Conservation (phyloP, 2,888 invertebrate species). For the Synanthedon formicaeformis region DNA sequence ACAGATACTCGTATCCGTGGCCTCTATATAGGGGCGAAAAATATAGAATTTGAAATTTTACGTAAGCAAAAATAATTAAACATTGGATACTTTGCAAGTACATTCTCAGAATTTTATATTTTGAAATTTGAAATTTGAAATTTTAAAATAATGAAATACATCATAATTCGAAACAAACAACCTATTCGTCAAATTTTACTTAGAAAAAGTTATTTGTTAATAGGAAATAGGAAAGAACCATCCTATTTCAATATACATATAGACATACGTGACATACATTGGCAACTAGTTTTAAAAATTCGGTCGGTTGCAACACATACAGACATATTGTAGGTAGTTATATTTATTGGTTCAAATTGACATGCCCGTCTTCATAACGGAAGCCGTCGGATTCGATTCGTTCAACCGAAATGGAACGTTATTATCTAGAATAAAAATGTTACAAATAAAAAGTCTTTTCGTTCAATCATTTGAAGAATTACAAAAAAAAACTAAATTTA, state of each 20-base stretch:
- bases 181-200: too few species aligned
- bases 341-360: constrained; percentile 59
- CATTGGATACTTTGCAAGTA: too few species aligned
- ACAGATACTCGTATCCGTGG: not conserved
- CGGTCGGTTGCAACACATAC: not conserved
- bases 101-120: too few species aligned
- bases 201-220: too few species aligned
- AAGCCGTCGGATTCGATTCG: constrained; percentile 29
- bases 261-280: too few species aligned
- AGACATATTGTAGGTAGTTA: not conserved
- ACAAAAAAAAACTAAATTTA: too few species aligned
- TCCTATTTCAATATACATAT: too few species aligned
- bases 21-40: not conserved
- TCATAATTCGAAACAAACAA: too few species aligned
- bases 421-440: constrained; percentile 4
- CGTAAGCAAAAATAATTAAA: not conserved
- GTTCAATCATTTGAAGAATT: too few species aligned
- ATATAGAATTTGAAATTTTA: not conserved
- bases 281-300: not conserved
- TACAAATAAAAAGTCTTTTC: not conserved
- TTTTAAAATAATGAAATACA: too few species aligned
- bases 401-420: constrained; percentile 9
- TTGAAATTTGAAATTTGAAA: too few species aligned
- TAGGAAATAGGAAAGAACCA: too few species aligned
- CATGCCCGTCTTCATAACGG: constrained; percentile 63